These are phyloP conservation scores for Brachionus paranguensis DNA, from an alignment of 1,140 invertebrate species.

Conservation along the genomic window DNA sequence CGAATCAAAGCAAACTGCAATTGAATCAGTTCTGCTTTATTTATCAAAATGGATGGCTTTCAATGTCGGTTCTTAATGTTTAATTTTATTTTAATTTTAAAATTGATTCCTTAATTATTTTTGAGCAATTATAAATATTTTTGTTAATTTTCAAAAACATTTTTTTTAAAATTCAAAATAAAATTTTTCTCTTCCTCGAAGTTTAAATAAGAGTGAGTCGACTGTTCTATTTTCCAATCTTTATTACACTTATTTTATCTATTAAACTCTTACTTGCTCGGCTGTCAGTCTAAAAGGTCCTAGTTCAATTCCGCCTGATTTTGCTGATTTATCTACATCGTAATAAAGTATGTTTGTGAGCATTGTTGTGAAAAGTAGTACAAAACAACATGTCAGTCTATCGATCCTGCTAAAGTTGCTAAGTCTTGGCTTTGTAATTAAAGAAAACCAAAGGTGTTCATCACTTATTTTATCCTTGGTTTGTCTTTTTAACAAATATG, in stretches of 20 bases:
- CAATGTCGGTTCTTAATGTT: no score
- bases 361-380: slow-evolving; percentile 59
- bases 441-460: slow-evolving; percentile 61
- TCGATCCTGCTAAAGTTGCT: slow-evolving; percentile 58
- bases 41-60: no score
- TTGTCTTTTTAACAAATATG: slow-evolving; percentile 57
- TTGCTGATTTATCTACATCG: slow-evolving; percentile 43
- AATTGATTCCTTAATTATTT: no score
- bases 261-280: slow-evolving; percentile 43
- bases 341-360: slow-evolving; percentile 58
- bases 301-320: slow-evolving; percentile 43
- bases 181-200: no score
- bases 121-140: no score
- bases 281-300: slow-evolving; percentile 44
- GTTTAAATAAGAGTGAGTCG: not conserved
- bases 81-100: no score
- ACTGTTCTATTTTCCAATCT: no score
- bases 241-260: no score
- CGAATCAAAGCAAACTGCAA: no score
- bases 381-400: slow-evolving; percentile 59
- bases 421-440: slow-evolving; percentile 58
- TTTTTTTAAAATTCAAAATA: slow-evolving; percentile 55
- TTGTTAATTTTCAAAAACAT: no score
- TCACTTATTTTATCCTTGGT: slow-evolving; percentile 57
- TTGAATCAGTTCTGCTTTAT: no score